Evolutionary conservation across 2,888 invertebrate genomes (phyloP).

Genomic region (Elysia crispata): DNA sequence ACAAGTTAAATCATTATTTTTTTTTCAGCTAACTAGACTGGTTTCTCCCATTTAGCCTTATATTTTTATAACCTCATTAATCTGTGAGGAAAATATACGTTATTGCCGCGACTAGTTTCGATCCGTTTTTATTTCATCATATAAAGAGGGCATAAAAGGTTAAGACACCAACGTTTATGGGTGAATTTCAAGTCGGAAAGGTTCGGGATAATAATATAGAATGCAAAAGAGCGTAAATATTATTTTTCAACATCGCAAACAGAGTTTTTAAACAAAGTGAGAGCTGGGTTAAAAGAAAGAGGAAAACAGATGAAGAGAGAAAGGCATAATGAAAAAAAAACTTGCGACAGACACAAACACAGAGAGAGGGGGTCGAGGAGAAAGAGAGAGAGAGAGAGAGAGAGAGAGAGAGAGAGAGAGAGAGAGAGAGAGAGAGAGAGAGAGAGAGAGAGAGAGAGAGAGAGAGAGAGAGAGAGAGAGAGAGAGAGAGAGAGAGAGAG

Average conservation of each 20-base stretch:
- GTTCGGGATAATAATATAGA: too few relatives aligned
- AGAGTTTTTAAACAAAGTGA: neutral
- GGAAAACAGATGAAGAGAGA: neutral
- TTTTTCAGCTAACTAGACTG: too few relatives aligned
- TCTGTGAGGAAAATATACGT: too few relatives aligned
- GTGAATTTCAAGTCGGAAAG: too few relatives aligned
- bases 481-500: conserved; percentile 22
- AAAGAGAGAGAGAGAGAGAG: conserved; percentile 36
- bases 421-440: neutral
- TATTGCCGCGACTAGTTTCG: too few relatives aligned
- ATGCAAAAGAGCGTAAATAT: too few relatives aligned
- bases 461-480: conserved; percentile 29
- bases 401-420: conserved; percentile 1
- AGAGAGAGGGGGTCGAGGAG: neutral
- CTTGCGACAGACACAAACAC: neutral
- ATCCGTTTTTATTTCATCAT: too few relatives aligned
- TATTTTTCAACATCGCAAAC: neutral
- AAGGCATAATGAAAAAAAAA: neutral
- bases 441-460: conserved; percentile 34
- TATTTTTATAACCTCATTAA: too few relatives aligned
- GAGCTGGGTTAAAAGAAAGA: neutral
- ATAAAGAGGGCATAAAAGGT: too few relatives aligned
- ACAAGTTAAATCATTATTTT: too few relatives aligned
- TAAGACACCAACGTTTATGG: too few relatives aligned
- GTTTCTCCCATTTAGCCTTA: too few relatives aligned